Base-by-base conservation (phyloP, 2,797 vertebrate species). In the Tarsius wallacei region DNA sequence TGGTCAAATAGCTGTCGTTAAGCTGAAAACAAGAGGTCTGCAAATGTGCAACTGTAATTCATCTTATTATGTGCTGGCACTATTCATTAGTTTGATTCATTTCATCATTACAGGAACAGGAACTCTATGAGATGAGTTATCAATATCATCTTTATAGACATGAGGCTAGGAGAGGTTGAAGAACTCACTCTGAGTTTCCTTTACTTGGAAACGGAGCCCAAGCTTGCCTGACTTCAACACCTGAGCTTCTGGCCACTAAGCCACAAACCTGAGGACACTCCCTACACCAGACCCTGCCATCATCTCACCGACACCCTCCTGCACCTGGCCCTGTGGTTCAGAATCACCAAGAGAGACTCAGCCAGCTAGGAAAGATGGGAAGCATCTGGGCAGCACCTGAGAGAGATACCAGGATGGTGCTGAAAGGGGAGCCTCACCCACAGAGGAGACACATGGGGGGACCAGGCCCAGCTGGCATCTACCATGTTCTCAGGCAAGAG, bases 121-220 rank as follows among this genome's bases (percentile, higher is more conserved):
- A 55, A n/a, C 36, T 55, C 82, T 2, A 0, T 4, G 51, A 55
- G 28, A 7, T 36, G 6, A 33, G 47, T 33, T 55, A 19, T 55
- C 73, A 92, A 77, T 53, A 12, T 26, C 61, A 19, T 28, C 80
- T 55, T 47, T 55, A 57, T 55, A 55, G 0, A 42, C 12, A 36
- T 63, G 51, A 53, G 31, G 68, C 64, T 36, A 16, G 13, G 21
- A 61, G 26, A 88, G 31, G 57, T 59, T 77, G 53, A 91, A 64
- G 36, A 80, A 74, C 49, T 36, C 76, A 49, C 51, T 77, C 82
- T 24, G n/a, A 55, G 82, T 74, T 92, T 94, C 73, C 73, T 36
- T 53, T 68, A 83, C 87, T 76, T 47, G 36, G 85, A 96, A 90
- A 89, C 49, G 24, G 33, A 76, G 26, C 57, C 87, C 51, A 47